Base-by-base conservation (phyloP, 2,797 vertebrate species). In the Macrochelys suwanniensis region DNA sequence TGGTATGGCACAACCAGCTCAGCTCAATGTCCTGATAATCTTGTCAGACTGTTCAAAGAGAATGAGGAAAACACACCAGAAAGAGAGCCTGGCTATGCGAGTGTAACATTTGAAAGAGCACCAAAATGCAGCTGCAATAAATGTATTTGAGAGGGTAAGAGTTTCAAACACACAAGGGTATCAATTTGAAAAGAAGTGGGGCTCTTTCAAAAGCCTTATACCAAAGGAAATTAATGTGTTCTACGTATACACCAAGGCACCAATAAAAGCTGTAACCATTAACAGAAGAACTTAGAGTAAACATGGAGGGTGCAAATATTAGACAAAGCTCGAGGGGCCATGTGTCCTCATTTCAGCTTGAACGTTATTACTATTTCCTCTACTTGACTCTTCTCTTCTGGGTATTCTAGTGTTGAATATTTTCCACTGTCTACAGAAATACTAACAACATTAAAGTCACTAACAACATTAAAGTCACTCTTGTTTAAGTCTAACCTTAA, bases 241-340 rank as follows among this genome's bases (percentile, higher is more conserved):
- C n/a, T 68, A n/a, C 9, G 21, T 71, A 71, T 42, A 65, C 28
- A 88, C 50, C 56, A 59, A 68, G 31, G 21, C 23, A 56, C 9
- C 0, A 1, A 61, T 54, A 42, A 15, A 84, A 87, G 31, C 0
- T 0, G 49, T 26, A 89, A 59, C 19, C 16, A 5, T 23, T 76
- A 92, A 65, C 3, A 3, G 28, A 21, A 37, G 80, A 81, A 45
- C 19, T 11, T 71, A 57, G 84, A 78, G 57, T 26, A 77, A 84
- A 80, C 15, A 7, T 21, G 21, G 23, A 28, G 13, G 33, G 33
- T 33, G 9, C 68, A 87, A 82, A 74, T 85, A 19, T 25, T 5
- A 65, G 54, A 56, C 17, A 74, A 1, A 42, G 37, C 9, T 71
- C 6, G 21, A 23, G n/a, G 65, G 65, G 19, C 19, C 10, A 65